Conservation (phyloP, 2,797 vertebrate species). For the Adelosebastes latens region DNA sequence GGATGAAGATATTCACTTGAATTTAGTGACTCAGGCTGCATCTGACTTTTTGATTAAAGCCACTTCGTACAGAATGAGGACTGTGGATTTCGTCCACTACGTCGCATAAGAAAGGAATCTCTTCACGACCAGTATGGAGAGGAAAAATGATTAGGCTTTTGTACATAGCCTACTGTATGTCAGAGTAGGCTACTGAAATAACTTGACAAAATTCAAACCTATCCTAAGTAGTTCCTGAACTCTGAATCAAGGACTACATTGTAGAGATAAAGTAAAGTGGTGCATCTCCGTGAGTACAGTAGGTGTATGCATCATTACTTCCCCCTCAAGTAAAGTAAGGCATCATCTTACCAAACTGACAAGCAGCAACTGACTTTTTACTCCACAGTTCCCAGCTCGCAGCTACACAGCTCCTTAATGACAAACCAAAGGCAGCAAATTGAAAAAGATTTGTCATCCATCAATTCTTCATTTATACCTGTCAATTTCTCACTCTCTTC, state of each 20-base stretch:
- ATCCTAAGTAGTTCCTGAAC: not conserved
- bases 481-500: slow-evolving; percentile 18
- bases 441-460: slow-evolving; percentile 21
- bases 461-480: slow-evolving; percentile 16
- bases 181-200: not conserved
- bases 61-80: not conserved
- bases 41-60: not conserved
- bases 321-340: not conserved
- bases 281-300: not conserved
- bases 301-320: not conserved
- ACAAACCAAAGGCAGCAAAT: not conserved
- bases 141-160: not conserved
- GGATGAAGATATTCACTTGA: not conserved
- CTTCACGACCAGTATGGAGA: not conserved
- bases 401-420: not conserved
- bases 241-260: not conserved
- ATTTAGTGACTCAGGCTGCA: not conserved
- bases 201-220: not conserved
- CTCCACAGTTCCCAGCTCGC: not conserved
- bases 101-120: not conserved
- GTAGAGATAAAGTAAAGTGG: not conserved
- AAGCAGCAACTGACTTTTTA: not conserved
- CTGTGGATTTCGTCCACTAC: not conserved
- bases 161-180: not conserved
- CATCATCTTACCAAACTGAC: not conserved